A percentile compares a stretch with the other conserved stretches of the same genome.
Conservation (phyloP, 2,797 vertebrate species). For the Arnoldichthys spilopterus region DNA sequence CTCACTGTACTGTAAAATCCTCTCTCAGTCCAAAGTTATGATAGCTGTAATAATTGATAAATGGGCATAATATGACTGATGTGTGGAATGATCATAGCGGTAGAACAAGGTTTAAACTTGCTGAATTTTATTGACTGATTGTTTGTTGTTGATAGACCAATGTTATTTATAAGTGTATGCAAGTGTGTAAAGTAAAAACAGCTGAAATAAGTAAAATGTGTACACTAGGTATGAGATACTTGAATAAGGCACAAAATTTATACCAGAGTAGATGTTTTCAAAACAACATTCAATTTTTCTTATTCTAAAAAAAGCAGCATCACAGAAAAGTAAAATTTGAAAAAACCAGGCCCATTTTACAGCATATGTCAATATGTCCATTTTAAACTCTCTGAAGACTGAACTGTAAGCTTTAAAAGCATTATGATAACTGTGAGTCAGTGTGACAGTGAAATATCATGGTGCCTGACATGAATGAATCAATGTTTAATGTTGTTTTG, state of each 20-base stretch:
- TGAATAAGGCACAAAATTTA: slow-evolving; percentile 17
- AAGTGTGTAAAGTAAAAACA: slow-evolving; percentile 24
- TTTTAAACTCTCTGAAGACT: slow-evolving; percentile 30
- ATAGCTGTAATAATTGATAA: slow-evolving; percentile 19
- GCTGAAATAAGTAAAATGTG: neutral
- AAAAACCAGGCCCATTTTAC: slow-evolving; percentile 36
- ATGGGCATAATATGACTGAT: slow-evolving; percentile 24
- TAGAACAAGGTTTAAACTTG: slow-evolving; percentile 33
- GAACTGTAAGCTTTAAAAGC: slow-evolving; percentile 58
- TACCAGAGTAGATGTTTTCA: slow-evolving; percentile 30
- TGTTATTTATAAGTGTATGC: slow-evolving; percentile 45
- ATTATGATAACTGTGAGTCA: slow-evolving; percentile 48
- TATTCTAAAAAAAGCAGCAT: neutral
- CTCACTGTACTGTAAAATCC: slow-evolving; percentile 25
- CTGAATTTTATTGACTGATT: slow-evolving; percentile 31
- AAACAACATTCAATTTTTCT: neutral
- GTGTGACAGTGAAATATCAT: slow-evolving; percentile 28
- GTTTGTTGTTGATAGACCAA: slow-evolving; percentile 56
- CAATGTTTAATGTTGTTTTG: slow-evolving; percentile 33
- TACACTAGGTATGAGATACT: slow-evolving; percentile 10
- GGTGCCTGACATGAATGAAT: slow-evolving; percentile 36
- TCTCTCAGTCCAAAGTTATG: slow-evolving; percentile 22
- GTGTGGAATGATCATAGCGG: slow-evolving; percentile 8
- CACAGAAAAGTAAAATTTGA: slow-evolving; percentile 19
- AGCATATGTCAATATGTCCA: slow-evolving; percentile 39